Evolutionary conservation across 2,888 invertebrate species (phyloP).

Genomic region (Dicranocentrus wangi): DNA sequence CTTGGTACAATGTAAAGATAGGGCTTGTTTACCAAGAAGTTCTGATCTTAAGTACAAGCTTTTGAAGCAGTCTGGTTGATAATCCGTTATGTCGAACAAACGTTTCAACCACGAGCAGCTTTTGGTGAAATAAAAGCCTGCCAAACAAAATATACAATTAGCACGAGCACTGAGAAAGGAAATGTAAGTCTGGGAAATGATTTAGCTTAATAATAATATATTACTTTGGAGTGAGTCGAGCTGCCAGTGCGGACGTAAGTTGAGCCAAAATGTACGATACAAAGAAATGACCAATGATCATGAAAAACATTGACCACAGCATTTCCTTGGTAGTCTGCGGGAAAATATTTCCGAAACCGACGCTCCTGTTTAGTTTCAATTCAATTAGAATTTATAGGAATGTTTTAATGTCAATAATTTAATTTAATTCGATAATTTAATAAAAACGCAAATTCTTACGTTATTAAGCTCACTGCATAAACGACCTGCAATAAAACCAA

Average conservation of each 20-base stretch:
- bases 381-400: no score
- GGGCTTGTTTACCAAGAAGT: not conserved
- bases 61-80: slow-evolving; percentile 30
- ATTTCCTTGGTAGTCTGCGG: slow-evolving; percentile 57
- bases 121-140: slow-evolving; percentile 65
- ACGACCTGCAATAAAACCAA: no score
- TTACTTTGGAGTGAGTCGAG: slow-evolving; percentile 66
- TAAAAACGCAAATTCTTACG: no score
- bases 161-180: no score
- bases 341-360: slow-evolving; percentile 66
- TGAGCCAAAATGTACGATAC: slow-evolving; percentile 67
- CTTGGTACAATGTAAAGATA: not conserved
- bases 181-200: no score
- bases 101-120: slow-evolving; percentile 56
- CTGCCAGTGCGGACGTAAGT: slow-evolving; percentile 66
- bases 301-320: slow-evolving; percentile 29
- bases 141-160: not conserved
- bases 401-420: no score
- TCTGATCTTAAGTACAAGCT: slow-evolving; percentile 29
- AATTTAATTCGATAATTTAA: no score
- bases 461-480: slow-evolving; percentile 8
- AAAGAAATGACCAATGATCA: slow-evolving; percentile 64
- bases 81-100: slow-evolving; percentile 62
- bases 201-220: no score
- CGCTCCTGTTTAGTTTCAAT: slow-evolving; percentile 41